Percentiles rank a stretch among this genome's conserved stretches.
These are phyloP conservation scores for Aix galericulata DNA, from an alignment of 2,113 vertebrate species.

Conservation along the genomic window DNA sequence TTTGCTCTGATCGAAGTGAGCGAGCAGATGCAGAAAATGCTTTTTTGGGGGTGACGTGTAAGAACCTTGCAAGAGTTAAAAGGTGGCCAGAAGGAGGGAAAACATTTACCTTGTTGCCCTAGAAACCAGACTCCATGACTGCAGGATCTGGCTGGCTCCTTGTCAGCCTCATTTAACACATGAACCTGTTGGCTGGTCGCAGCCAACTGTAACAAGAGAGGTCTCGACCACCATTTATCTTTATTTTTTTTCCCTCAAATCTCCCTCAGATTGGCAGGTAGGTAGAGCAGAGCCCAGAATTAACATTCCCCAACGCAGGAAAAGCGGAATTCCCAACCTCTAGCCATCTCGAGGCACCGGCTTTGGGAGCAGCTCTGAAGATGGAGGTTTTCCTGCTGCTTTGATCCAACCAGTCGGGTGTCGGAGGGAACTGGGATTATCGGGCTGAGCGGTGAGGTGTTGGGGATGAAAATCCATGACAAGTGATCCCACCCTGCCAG, in stretches of 20 bases:
- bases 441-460: neutral
- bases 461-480: rapidly evolving
- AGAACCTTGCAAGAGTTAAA: neutral
- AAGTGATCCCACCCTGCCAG: neutral
- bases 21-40: neutral
- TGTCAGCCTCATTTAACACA: slow-evolving; percentile 1
- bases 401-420: neutral
- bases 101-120: slow-evolving; percentile 69
- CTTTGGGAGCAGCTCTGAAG: neutral
- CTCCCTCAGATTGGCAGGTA: neutral
- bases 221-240: neutral
- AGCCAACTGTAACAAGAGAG: slow-evolving; percentile 26
- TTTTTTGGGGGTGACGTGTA: neutral
- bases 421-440: neutral
- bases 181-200: slow-evolving; percentile 8
- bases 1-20: neutral
- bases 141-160: neutral
- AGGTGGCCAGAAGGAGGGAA: neutral
- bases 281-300: neutral
- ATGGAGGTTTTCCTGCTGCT: neutral
- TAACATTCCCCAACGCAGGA: neutral
- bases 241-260: neutral
- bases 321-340: neutral
- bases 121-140: slow-evolving; percentile 50
- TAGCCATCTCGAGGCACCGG: neutral